phyloP scores from a whole-genome alignment of 2,113 vertebrate genomes.

The Circaetus cinerascens region DNA sequence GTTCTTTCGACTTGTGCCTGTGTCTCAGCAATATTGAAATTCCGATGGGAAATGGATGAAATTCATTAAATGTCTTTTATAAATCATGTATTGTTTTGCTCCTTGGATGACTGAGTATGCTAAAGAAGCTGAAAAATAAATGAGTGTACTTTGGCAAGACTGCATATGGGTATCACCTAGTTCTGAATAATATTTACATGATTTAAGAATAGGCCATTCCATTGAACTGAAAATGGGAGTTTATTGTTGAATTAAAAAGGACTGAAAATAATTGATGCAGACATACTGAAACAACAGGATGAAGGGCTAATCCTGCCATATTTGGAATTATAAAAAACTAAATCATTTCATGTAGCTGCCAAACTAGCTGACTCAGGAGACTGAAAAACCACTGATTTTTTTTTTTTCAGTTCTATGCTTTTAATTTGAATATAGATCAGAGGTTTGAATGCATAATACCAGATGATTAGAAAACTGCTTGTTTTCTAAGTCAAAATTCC shows the following conservation, averaged over 20 bases:
- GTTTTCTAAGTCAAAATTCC: not conserved
- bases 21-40: not conserved
- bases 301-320: slow-evolving; percentile 14
- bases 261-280: slow-evolving; percentile 35
- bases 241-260: slow-evolving; percentile 40
- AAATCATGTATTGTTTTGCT: slow-evolving; percentile 32
- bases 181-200: slow-evolving; percentile 19
- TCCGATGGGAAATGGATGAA: not conserved
- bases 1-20: not conserved
- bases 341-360: slow-evolving; percentile 25
- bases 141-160: slow-evolving; percentile 24
- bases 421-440: not conserved
- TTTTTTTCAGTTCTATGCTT: not conserved
- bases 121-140: slow-evolving; percentile 37
- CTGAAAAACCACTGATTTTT: not conserved
- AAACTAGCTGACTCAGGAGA: slow-evolving; percentile 2
- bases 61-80: slow-evolving; percentile 7
- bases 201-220: not conserved
- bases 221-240: slow-evolving; percentile 1
- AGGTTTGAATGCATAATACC: not conserved
- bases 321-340: not conserved
- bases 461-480: not conserved
- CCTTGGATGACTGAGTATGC: not conserved
- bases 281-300: slow-evolving; percentile 12
- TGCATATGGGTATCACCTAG: not conserved